These are phyloP conservation scores for Mastomys coucha DNA, from an alignment of 2,113 vertebrate species.

Conservation along the genomic window DNA sequence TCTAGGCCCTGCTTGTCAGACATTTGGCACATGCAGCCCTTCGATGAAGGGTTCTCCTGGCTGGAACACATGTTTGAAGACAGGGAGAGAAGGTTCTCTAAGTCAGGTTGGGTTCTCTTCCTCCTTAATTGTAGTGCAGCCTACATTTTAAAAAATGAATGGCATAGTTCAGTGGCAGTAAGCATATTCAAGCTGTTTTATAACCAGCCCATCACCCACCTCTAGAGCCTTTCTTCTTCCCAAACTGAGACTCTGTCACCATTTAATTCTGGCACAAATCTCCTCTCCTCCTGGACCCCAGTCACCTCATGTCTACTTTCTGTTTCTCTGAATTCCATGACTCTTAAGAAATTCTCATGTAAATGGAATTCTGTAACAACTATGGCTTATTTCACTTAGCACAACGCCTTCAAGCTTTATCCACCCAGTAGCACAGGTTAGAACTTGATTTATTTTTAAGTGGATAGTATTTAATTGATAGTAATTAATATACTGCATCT, in stretches of 20 bases:
- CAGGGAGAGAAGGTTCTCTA: not conserved
- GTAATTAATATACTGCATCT: no score
- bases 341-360: not conserved
- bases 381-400: not conserved
- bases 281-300: no score
- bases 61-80: not conserved
- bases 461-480: not conserved
- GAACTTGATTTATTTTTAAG: not conserved
- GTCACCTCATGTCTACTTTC: not conserved
- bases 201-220: no score
- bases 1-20: no score
- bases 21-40: not conserved
- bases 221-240: not conserved
- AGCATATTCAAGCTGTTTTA: not conserved
- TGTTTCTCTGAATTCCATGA: not conserved
- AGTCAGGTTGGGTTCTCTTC: not conserved
- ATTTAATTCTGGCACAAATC: not conserved
- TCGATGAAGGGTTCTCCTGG: not conserved
- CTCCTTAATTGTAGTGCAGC: not conserved
- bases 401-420: not conserved
- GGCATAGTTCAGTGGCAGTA: not conserved
- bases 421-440: not conserved
- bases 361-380: not conserved
- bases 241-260: not conserved
- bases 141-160: not conserved